Conservation (phyloP, 2,797 vertebrate species). For the Brotula barbata region DNA sequence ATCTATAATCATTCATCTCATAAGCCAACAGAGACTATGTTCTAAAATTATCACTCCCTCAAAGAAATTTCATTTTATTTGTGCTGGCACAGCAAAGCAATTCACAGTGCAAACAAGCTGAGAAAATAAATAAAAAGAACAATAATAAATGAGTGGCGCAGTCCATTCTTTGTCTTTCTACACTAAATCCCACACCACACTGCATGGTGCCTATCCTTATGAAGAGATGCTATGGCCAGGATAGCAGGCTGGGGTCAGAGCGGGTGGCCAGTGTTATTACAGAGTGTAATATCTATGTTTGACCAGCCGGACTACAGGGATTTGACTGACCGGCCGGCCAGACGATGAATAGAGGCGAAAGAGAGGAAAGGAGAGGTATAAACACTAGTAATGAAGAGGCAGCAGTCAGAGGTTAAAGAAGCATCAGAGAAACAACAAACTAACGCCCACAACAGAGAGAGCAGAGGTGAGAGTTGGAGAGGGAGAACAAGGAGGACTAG, state of each 20-base stretch:
- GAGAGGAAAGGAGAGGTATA: slow-evolving; percentile 76
- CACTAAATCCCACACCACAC: slow-evolving; percentile 71
- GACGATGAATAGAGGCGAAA: slow-evolving; percentile 70
- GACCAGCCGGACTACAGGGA: slow-evolving; percentile 81
- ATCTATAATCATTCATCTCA: slow-evolving; percentile 25
- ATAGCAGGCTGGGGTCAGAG: slow-evolving; percentile 73
- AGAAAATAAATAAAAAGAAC: slow-evolving; percentile 58
- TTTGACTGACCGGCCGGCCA: slow-evolving; percentile 75
- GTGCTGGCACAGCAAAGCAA: slow-evolving; percentile 49
- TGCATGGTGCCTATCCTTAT: slow-evolving; percentile 68
- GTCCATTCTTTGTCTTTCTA: slow-evolving; percentile 63
- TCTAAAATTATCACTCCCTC: slow-evolving; percentile 20
- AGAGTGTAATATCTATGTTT: slow-evolving; percentile 86
- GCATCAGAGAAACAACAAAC: slow-evolving; percentile 84
- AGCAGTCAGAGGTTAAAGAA: slow-evolving; percentile 82
- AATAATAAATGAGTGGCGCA: slow-evolving; percentile 70
- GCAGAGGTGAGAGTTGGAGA: slow-evolving; percentile 63
- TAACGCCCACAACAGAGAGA: slow-evolving; percentile 73
- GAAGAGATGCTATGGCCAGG: slow-evolving; percentile 67
- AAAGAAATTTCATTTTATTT: slow-evolving; percentile 48
- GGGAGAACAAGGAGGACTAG: slow-evolving; percentile 11
- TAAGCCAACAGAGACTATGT: slow-evolving; percentile 38
- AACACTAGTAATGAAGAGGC: slow-evolving; percentile 80
- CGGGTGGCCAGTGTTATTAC: slow-evolving; percentile 81
- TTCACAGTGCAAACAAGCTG: slow-evolving; percentile 58